A percentile compares a stretch with the other conserved stretches of the same genome.
phyloP scores from a whole-genome alignment of 2,113 vertebrate species.

The Agapornis roseicollis region DNA sequence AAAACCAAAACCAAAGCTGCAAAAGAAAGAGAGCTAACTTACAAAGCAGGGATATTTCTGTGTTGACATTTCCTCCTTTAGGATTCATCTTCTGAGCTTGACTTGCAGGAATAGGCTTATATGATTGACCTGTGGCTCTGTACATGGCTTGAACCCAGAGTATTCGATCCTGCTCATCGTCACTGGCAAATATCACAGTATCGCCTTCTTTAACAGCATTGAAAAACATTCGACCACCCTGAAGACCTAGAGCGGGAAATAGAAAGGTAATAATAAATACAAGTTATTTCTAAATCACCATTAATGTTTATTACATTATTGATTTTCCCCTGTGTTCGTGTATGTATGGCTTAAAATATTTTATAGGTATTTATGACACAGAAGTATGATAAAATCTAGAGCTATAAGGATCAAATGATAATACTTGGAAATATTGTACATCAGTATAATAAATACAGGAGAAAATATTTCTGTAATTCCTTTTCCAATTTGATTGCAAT shows the following conservation, averaged over 20 bases:
- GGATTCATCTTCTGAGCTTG: constrained; percentile 85
- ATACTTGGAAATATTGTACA: background rate
- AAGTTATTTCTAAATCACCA: background rate
- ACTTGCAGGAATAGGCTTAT: constrained; percentile 87
- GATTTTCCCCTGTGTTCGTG: background rate
- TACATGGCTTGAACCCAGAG: constrained; percentile 98
- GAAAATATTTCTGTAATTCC: background rate
- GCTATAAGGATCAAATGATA: background rate
- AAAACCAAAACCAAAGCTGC: background rate
- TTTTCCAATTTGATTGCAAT: background rate
- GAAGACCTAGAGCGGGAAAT: constrained; percentile 80
- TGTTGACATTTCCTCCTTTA: constrained; percentile 76
- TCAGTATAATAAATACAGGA: background rate
- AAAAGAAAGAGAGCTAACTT: constrained; percentile 64
- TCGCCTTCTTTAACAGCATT: constrained; percentile 95
- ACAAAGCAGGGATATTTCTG: constrained; percentile 84
- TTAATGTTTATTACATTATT: background rate
- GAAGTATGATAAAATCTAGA: background rate
- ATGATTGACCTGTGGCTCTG: constrained; percentile 94
- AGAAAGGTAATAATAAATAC: background rate
- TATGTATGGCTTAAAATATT: background rate
- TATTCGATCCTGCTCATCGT: constrained; percentile 90
- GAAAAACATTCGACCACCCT: constrained; percentile 91
- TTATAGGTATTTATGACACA: background rate
- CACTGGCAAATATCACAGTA: constrained; percentile 90